These are phyloP conservation scores for Geodia barretti DNA, from an alignment of 37 sponge, comb jelly and placozoan genomes.

Conservation along the genomic window DNA sequence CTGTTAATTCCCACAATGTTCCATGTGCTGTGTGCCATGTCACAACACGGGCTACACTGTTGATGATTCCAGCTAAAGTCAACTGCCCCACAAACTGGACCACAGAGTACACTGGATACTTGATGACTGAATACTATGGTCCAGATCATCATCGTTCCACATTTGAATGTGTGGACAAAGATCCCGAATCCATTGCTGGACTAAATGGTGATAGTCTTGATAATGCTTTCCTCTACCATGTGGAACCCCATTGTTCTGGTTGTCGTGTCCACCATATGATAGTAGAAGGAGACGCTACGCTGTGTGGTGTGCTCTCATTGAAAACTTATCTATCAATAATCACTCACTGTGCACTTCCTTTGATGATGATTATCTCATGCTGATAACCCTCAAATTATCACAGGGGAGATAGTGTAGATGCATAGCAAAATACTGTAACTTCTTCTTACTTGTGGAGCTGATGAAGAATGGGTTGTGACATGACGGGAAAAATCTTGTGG, in stretches of 20 bases:
- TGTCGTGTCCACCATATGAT: conserved; percentile 61
- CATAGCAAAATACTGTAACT: too few relatives aligned
- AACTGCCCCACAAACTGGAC: conserved; percentile 53
- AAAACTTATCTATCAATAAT: too few relatives aligned
- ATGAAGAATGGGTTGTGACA: too few relatives aligned
- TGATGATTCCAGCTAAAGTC: conserved; percentile 49
- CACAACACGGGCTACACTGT: conserved; percentile 3
- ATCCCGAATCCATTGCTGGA: conserved; percentile 32
- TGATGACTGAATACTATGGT: conserved; percentile 32
- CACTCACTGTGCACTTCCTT: too few relatives aligned
- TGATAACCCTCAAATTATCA: too few relatives aligned
- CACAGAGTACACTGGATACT: conserved; percentile 57
- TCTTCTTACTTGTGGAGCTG: too few relatives aligned
- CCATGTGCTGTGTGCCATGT: conserved; percentile 67
- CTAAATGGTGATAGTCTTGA: not conserved
- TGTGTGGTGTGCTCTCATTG: conserved; percentile 62
- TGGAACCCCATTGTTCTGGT: conserved; percentile 48
- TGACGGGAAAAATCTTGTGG: not conserved
- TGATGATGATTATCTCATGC: too few relatives aligned
- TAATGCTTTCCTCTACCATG: conserved; percentile 41
- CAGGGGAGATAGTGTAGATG: too few relatives aligned
- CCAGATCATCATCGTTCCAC: not conserved
- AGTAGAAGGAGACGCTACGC: conserved; percentile 27
- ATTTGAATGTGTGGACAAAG: conserved; percentile 61
- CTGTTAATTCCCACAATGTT: conserved; percentile 20